A percentile compares a stretch with the other conserved stretches of the same genome.
These are phyloP conservation scores for Notothenia rossii DNA, from an alignment of 2,113 vertebrate species.

Conservation along the genomic window DNA sequence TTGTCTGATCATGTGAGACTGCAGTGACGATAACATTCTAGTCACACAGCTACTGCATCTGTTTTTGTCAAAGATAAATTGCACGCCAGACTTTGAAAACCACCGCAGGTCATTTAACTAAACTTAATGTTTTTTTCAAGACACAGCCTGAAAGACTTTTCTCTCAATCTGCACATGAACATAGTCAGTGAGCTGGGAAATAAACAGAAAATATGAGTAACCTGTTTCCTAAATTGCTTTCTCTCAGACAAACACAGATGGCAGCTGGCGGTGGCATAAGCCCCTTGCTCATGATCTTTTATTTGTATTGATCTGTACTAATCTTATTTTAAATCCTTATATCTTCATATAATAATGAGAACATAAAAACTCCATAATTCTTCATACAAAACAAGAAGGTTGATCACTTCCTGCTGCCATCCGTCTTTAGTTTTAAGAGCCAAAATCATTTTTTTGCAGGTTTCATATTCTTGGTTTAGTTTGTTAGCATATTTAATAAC, in stretches of 20 bases:
- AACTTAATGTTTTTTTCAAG: conserved; percentile 9
- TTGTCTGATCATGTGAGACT: not conserved
- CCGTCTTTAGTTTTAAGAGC: no score
- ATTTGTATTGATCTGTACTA: no score
- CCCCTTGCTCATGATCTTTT: not conserved
- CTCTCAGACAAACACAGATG: not conserved
- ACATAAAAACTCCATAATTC: no score
- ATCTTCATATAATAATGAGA: not conserved
- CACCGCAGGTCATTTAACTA: conserved; percentile 18
- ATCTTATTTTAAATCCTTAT: not conserved
- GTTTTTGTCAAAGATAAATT: conserved; percentile 17
- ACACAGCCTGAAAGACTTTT: not conserved
- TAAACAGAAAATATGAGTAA: not conserved
- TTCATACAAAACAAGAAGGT: not conserved
- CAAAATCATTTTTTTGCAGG: no score
- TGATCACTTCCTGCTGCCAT: not conserved
- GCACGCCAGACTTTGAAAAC: conserved; percentile 16
- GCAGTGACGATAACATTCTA: not conserved
- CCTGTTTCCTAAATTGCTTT: not conserved
- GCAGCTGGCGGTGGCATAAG: not conserved
- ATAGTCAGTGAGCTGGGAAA: not conserved
- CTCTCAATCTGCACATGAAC: not conserved
- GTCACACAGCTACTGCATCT: not conserved
- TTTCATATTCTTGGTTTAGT: no score
- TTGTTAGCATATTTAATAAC: no score